Evolutionary conservation across 1,140 invertebrate genomes (phyloP).

Genomic region (Matsumurasca onukii): DNA sequence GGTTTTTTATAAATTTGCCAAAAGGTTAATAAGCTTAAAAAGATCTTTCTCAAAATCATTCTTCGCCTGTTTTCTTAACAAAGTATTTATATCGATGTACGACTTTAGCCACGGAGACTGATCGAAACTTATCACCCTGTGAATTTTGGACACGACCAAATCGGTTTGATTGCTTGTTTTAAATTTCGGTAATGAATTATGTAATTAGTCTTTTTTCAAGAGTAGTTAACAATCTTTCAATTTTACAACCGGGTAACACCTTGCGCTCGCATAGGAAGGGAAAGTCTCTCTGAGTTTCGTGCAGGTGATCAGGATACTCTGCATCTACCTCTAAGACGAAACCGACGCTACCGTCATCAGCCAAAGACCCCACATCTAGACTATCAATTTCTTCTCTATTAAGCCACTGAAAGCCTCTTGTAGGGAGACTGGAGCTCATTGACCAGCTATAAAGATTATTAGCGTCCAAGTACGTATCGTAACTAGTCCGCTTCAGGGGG

Average conservation of each 20-base stretch:
- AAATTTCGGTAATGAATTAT: neutral
- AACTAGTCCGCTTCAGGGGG: too few relatives aligned
- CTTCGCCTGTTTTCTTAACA: too few relatives aligned
- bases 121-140: conserved; percentile 38
- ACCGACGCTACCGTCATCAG: too few relatives aligned
- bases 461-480: neutral
- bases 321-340: neutral
- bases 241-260: neutral
- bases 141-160: neutral
- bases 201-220: neutral
- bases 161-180: neutral
- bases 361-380: neutral
- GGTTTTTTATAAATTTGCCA: conserved; percentile 45
- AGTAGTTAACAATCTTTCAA: neutral
- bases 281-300: neutral
- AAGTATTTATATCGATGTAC: too few relatives aligned
- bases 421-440: neutral
- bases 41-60: too few relatives aligned
- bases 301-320: neutral
- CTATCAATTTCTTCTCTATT: neutral
- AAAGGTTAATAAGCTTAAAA: conserved; percentile 43
- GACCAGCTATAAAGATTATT: neutral
- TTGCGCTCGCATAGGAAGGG: neutral
- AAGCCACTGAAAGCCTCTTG: neutral
- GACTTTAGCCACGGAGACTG: too few relatives aligned